phyloP scores from a whole-genome alignment of 2,797 vertebrate species.

The Buphagus erythrorhynchus region DNA sequence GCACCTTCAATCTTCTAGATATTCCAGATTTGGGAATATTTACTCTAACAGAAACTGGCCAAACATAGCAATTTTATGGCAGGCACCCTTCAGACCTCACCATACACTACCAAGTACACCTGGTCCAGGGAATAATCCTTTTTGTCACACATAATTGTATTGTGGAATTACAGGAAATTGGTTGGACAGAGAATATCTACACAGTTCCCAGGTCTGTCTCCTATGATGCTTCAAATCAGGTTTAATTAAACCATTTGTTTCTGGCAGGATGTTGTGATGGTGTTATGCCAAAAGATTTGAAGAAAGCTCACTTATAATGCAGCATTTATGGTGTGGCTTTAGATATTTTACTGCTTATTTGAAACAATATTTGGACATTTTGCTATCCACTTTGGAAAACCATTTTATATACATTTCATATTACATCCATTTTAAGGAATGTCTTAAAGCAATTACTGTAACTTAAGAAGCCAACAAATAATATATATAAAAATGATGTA shows the following conservation, averaged over 20 bases:
- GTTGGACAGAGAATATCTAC: neutral
- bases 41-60: neutral
- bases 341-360: neutral
- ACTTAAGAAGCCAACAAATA: neutral
- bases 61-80: neutral
- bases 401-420: neutral
- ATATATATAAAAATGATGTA: neutral
- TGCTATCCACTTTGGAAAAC: neutral
- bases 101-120: rapidly evolving
- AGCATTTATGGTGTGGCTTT: neutral
- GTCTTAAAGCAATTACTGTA: neutral
- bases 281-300: neutral
- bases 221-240: neutral
- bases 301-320: neutral
- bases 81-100: neutral
- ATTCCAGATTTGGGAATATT: neutral
- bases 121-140: neutral
- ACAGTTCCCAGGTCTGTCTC: neutral
- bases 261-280: neutral
- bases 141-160: neutral
- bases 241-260: neutral
- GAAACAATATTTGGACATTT: neutral
- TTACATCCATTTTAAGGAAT: neutral
- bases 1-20: neutral
- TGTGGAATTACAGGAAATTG: neutral